A percentile compares a stretch with the other conserved stretches of the same genome.
Evolutionary conservation across 2,113 vertebrate genomes (phyloP).

Genomic region (Alligator mississippiensis): DNA sequence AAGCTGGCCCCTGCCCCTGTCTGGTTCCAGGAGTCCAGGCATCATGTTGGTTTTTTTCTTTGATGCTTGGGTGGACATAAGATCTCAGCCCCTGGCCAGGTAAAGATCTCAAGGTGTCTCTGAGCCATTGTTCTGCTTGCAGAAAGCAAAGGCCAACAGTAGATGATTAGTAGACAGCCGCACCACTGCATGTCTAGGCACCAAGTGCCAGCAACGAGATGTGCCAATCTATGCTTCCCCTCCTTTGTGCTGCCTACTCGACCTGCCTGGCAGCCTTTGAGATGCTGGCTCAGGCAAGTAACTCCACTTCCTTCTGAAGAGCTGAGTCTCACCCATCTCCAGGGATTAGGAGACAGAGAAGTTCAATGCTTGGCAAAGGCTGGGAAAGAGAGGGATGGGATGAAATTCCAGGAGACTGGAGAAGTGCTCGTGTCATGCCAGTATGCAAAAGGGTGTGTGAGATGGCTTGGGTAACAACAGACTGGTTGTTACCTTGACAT

Average conservation of each 20-base stretch:
- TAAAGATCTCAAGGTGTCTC: neutral
- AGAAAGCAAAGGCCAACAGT: neutral
- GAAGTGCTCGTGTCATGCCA: too few relatives aligned
- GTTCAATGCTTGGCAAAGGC: neutral
- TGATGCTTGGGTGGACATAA: neutral
- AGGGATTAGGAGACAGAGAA: neutral
- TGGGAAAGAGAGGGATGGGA: too few relatives aligned
- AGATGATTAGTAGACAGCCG: neutral
- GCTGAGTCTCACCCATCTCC: neutral
- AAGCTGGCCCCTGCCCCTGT: neutral
- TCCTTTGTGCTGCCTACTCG: fast-evolving
- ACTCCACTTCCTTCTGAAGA: neutral
- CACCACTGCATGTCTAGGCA: neutral
- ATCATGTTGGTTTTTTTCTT: neutral
- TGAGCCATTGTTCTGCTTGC: neutral
- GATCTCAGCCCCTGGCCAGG: neutral
- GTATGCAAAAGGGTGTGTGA: too few relatives aligned
- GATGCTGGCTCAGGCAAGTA: neutral
- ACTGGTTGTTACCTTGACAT: too few relatives aligned
- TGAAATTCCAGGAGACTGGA: too few relatives aligned
- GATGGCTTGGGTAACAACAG: too few relatives aligned
- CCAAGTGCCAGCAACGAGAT: neutral
- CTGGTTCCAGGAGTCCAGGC: neutral
- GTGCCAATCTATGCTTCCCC: neutral
- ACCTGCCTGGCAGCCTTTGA: neutral